Base-by-base conservation (phyloP, 2,113 vertebrate genomes). In the Mesocricetus auratus region DNA sequence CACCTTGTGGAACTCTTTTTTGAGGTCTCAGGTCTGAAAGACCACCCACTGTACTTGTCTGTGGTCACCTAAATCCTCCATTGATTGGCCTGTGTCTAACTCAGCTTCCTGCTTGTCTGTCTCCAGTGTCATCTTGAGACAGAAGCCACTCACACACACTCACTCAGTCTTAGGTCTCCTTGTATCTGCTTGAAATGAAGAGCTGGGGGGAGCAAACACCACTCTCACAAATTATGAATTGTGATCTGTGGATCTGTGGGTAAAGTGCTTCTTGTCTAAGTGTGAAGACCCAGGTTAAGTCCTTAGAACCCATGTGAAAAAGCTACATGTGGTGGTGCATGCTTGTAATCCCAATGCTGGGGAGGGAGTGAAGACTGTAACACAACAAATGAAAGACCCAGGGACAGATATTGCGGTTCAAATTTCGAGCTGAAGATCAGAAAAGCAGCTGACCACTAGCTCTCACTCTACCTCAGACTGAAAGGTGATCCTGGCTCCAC, bases 61-160 rank as follows among this genome's bases (percentile, higher is more conserved):
- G 29, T 17, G 22, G 2, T 1, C 39, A 17, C 81, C 56, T 15
- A 39, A 42, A 29, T 50, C 68, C 91, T n/a, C n/a, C 10, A 0
- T 33, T 11, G 5, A 8, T 36, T 66, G 9, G 1, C 42, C 7
- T 11, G 71, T 3, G 7, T 5, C 29, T 0, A 42, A 5, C 22
- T 29, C 47, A 47, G 42, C 36, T 29, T 22, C 66, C 71, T 9
- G 79, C 47, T 45, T 0, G 0, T n/a, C 42, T 39, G 10, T 66
- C 36, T 77, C 79, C 31, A 4, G 0, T 0, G 0, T 5, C 58
- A 21, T 0, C 0, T 12, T 3, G 96, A 45, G 58, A 42, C 0
- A 1, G 13, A 39, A 86, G 7, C n/a, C 26, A 21, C 39, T 39
- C 50, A 4, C 73, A 42, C 50, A 4, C 73, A 42, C 4, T 3